Evolutionary conservation across 2,113 vertebrate genomes (phyloP).

Genomic region (Dasyornis broadbenti): DNA sequence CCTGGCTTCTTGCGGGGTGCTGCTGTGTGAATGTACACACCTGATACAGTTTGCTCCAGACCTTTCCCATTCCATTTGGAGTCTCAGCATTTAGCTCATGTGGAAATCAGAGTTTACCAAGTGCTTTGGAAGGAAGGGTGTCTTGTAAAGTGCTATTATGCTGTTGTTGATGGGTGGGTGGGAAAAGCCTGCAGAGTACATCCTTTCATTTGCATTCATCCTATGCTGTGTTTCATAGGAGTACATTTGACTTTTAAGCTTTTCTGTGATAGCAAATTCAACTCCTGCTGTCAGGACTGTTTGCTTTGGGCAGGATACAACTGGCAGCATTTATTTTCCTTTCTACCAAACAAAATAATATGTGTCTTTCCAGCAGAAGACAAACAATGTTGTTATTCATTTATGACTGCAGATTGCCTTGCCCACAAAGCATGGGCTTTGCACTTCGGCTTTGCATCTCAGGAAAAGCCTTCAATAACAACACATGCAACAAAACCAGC

Average conservation of each 20-base stretch:
- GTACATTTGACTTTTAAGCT: slow-evolving; percentile 45
- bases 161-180: neutral
- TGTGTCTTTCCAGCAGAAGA: slow-evolving; percentile 3
- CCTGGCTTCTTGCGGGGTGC: neutral
- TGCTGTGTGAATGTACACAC: neutral
- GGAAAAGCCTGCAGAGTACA: neutral
- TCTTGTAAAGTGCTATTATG: neutral
- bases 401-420: neutral
- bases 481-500: neutral
- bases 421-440: neutral
- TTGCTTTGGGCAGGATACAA: slow-evolving; percentile 46
- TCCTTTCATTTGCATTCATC: slow-evolving; percentile 3
- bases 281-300: slow-evolving; percentile 37
- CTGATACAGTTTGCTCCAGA: neutral
- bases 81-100: neutral
- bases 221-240: neutral
- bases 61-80: neutral
- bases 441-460: neutral
- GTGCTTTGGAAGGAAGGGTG: neutral
- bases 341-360: slow-evolving; percentile 43
- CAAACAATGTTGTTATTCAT: neutral
- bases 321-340: slow-evolving; percentile 51
- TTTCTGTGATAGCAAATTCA: slow-evolving; percentile 36
- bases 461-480: neutral
- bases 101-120: rapidly evolving